phyloP scores from a whole-genome alignment of 2,797 vertebrate species.

The Hoplostethus mediterraneus region DNA sequence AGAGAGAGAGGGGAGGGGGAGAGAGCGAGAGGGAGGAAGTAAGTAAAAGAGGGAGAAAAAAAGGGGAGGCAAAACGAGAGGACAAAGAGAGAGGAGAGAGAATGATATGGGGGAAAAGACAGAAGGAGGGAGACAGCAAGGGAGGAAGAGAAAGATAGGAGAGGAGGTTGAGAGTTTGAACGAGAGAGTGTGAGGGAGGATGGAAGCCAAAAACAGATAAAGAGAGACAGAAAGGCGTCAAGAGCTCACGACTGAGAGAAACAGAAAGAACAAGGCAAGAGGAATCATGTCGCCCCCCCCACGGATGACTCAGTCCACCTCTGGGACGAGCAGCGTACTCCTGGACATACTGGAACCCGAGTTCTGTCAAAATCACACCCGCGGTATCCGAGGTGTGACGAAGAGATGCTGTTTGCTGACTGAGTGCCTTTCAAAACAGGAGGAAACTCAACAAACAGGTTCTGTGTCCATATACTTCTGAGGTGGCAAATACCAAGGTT shows the following conservation, averaged over 20 bases:
- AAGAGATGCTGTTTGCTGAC: too few relatives aligned
- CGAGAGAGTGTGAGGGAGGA: constrained; percentile 5
- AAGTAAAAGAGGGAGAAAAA: not conserved
- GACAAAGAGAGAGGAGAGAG: not conserved
- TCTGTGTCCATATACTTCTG: too few relatives aligned
- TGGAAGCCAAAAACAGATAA: not conserved
- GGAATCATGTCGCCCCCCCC: constrained; percentile 16
- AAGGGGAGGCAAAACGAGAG: not conserved
- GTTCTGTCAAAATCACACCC: too few relatives aligned
- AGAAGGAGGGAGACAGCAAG: not conserved
- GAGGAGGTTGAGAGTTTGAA: not conserved
- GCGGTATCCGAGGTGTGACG: too few relatives aligned
- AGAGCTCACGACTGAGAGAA: constrained; percentile 5
- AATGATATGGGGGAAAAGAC: not conserved
- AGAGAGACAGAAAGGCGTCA: not conserved
- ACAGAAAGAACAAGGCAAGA: not conserved
- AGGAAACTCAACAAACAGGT: too few relatives aligned
- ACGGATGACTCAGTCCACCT: constrained; percentile 37
- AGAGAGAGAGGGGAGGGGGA: constrained; percentile 2
- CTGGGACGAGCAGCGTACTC: constrained; percentile 30
- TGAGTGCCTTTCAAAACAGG: too few relatives aligned
- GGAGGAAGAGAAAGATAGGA: constrained; percentile 1
- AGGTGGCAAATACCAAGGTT: too few relatives aligned
- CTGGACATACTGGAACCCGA: too few relatives aligned
- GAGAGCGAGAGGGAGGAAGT: not conserved